Base-by-base conservation (phyloP, 2,797 vertebrate species). In the Schizopygopsis malacanthus region DNA sequence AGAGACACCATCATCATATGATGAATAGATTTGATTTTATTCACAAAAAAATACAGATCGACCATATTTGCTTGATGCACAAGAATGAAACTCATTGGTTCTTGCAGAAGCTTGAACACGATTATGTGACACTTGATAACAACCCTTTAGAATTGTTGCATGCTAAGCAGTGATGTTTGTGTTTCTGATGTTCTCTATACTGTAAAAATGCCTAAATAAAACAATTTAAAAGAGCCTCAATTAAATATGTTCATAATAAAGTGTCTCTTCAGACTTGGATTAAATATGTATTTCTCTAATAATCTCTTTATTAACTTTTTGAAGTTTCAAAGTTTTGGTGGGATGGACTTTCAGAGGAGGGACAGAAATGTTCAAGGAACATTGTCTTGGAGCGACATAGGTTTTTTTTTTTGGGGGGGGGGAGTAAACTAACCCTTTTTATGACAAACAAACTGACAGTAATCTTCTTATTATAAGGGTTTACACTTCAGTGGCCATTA, bases 401-500 rank as follows among this genome's bases (percentile, higher is more conserved):
- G 37, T 41, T 41, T 7, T 41, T 41, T 41, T n/a, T 71, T 71
- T 22, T 5, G 33, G 33, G 33, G 33, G 33, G 33, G 33, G 33
- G 2, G 28, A 33, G 43, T 6, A 28, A 76, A 54, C 15, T 50
- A 50, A 28, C 15, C 15, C 25, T 73, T 33, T 33, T 52, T 18
- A 75, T n/a, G 45, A 37, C 71, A 72, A 71, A 41, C 86, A 80
- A 61, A 80, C 45, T 79, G 22, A 59, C 59, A 61, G 59, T 33
- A 72, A 73, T 67, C 20, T 28, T 59, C 25, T 39, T 43, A 43
- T 59, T 12, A 45, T 81, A 67, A 65, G 15, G 28, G 25, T 78
- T 85, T 82, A 81, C 20, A n/a, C 41, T 75, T 22, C 25, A 80
- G 65, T 67, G 52, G 79, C 25, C 61, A 33, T 82, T 50, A 86